Percentiles rank a stretch among this genome's conserved stretches.
Conservation (phyloP, 2,888 invertebrate genomes). For the Phyto melanocephala region DNA sequence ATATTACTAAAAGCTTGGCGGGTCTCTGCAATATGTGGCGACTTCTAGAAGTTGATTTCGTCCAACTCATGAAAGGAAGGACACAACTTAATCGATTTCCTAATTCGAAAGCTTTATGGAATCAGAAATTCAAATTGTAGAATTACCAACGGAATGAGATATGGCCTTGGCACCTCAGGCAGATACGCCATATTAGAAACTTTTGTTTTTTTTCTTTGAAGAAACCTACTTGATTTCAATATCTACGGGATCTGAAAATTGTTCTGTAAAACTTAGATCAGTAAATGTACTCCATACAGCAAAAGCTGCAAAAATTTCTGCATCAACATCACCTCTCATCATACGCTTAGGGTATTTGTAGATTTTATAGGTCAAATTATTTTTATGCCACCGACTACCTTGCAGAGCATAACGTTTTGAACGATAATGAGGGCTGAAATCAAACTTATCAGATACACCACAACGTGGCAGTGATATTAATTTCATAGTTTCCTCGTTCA, state of each 20-base stretch:
- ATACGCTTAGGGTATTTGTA: conserved; percentile 90
- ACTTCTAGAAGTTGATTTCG: too few species aligned
- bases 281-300: conserved; percentile 92
- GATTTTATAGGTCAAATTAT: conserved; percentile 92
- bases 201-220: too few species aligned
- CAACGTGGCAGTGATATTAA: conserved; percentile 93
- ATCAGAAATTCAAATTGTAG: too few species aligned
- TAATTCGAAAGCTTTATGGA: too few species aligned
- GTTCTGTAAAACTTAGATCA: conserved; percentile 88
- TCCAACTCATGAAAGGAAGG: too few species aligned
- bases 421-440: conserved; percentile 87
- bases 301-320: conserved; percentile 91
- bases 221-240: conserved; percentile 85
- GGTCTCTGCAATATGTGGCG: too few species aligned
- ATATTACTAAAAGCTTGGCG: too few species aligned
- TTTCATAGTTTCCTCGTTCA: conserved; percentile 88
- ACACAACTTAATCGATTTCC: too few species aligned
- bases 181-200: too few species aligned
- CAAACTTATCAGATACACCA: conserved; percentile 94
- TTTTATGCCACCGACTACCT: conserved; percentile 97
- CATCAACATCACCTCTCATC: conserved; percentile 85
- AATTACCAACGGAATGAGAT: too few species aligned
- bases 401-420: conserved; percentile 95
- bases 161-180: too few species aligned
- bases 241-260: conserved; percentile 87